These are phyloP conservation scores for Cactoblastis cactorum DNA, from an alignment of 2,888 invertebrate species.

Conservation along the genomic window DNA sequence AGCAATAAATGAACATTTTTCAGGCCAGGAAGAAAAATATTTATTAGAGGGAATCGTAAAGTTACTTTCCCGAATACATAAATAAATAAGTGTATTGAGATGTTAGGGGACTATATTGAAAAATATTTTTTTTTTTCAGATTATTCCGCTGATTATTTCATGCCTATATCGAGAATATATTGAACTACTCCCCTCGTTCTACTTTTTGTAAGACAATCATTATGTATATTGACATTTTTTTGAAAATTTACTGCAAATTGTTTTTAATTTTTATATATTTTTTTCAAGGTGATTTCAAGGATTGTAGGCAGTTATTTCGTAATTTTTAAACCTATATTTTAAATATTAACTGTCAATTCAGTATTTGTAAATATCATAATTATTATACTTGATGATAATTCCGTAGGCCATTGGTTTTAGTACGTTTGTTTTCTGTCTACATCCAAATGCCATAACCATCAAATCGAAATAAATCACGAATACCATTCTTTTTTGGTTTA, in stretches of 20 bases:
- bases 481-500: neutral
- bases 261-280: too few species aligned
- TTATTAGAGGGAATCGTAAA: neutral
- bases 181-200: neutral
- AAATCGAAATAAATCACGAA: conserved; percentile 4
- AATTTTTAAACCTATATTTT: too few species aligned
- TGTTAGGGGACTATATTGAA: neutral
- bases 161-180: neutral
- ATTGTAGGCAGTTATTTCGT: too few species aligned
- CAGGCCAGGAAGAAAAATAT: neutral
- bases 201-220: too few species aligned
- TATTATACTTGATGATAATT: too few species aligned
- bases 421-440: neutral
- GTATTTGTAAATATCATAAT: too few species aligned
- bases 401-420: too few species aligned
- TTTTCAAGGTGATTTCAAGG: too few species aligned
- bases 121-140: neutral
- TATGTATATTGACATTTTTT: too few species aligned
- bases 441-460: neutral
- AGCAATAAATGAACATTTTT: neutral
- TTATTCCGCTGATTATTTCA: neutral
- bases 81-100: conserved; percentile 1
- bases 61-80: conserved; percentile 3
- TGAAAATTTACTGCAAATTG: too few species aligned
- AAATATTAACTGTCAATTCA: too few species aligned